Conservation (phyloP, 2,888 invertebrate genomes). For the Scaptomyza tumidula region DNA sequence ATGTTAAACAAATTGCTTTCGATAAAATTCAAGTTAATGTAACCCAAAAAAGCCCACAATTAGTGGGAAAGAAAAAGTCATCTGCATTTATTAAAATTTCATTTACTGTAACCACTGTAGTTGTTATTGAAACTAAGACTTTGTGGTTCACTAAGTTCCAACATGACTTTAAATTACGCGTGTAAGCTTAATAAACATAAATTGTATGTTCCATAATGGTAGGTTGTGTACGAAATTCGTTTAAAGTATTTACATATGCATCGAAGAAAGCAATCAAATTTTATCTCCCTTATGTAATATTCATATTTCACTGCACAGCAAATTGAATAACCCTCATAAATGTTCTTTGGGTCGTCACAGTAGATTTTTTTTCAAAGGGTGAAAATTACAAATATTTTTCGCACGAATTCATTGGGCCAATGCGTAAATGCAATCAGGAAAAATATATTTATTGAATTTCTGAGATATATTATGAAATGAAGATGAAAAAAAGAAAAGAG, state of each 20-base stretch:
- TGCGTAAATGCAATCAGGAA: conserved; percentile 48
- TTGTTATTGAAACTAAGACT: background rate
- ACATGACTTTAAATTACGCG: background rate
- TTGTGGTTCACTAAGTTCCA: background rate
- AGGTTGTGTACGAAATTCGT: background rate
- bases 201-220: background rate
- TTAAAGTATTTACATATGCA: conserved; percentile 10
- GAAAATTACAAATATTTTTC: conserved; percentile 60
- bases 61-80: no score
- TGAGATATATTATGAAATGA: background rate
- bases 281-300: conserved; percentile 17
- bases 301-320: conserved; percentile 28
- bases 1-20: no score
- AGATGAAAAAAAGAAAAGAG: background rate
- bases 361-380: conserved; percentile 21
- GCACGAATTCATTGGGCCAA: conserved; percentile 56
- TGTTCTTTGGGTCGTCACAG: conserved; percentile 19
- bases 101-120: background rate
- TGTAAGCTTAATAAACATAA: background rate
- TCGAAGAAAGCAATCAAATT: conserved; percentile 32
- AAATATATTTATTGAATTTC: conserved; percentile 32
- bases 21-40: no score
- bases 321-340: conserved; percentile 58
- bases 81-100: background rate
- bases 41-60: no score